A percentile compares a stretch with the other conserved stretches of the same genome.
Evolutionary conservation across 2,888 invertebrate genomes (phyloP).

Genomic region (Trachelus tabidus): DNA sequence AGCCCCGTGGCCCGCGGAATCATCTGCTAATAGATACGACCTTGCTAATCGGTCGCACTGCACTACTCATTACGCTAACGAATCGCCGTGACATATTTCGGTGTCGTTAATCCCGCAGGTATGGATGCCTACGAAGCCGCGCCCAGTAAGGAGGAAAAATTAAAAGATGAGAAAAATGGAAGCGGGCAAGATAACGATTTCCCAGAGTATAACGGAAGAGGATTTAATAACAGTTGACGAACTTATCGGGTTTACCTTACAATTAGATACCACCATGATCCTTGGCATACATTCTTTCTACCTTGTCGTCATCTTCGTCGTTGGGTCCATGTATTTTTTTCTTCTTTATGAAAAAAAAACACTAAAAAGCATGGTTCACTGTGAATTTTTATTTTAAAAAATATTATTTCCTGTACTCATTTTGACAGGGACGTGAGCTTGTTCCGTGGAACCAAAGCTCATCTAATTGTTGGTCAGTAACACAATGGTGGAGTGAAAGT

Average conservation of each 20-base stretch:
- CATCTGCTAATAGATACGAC: slow-evolving; percentile 32
- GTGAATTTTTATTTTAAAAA: background rate
- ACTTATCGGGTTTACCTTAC: background rate
- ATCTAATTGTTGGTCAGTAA: slow-evolving; percentile 35
- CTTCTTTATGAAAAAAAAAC: background rate
- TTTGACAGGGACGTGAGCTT: background rate
- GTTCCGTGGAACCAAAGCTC: background rate
- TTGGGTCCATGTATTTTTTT: background rate
- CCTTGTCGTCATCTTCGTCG: background rate
- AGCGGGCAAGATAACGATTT: background rate
- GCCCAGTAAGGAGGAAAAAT: background rate
- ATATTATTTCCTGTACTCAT: background rate
- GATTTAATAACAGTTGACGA: background rate
- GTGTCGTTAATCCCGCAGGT: slow-evolving; percentile 47
- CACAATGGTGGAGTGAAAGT: slow-evolving; percentile 45
- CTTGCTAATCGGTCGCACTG: slow-evolving; percentile 27
- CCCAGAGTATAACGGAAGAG: background rate
- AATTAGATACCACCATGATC: background rate
- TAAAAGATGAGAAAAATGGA: background rate
- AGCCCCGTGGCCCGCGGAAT: background rate
- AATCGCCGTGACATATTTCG: slow-evolving; percentile 60
- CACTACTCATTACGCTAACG: slow-evolving; percentile 52
- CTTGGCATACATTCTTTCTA: background rate
- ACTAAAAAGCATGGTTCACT: background rate
- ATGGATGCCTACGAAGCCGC: background rate